A percentile compares a stretch with the other conserved stretches of the same genome.
Evolutionary conservation across 2,888 invertebrate species (phyloP).

Genomic region (Cordilura impudica): DNA sequence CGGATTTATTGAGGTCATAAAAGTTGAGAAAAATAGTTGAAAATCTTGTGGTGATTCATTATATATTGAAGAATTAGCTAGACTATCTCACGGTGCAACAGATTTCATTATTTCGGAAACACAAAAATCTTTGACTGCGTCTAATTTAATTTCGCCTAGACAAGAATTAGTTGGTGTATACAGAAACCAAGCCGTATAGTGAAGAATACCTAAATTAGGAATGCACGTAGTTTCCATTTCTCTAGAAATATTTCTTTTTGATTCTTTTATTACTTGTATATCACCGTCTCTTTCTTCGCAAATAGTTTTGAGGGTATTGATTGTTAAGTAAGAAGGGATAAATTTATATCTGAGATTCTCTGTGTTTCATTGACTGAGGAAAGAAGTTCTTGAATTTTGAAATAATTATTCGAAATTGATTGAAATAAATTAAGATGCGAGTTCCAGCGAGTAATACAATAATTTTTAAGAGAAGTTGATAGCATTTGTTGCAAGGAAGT

Average conservation of each 20-base stretch:
- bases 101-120: constrained; percentile 15
- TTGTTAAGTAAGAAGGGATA: constrained; percentile 33
- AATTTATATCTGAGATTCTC: constrained; percentile 28
- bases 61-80: background rate
- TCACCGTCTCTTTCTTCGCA: constrained; percentile 26
- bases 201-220: constrained; percentile 34
- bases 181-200: constrained; percentile 42
- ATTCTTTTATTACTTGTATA: constrained; percentile 8
- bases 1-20: too few species aligned
- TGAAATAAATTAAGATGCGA: constrained; percentile 31
- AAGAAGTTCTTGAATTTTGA: constrained; percentile 30
- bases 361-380: constrained; percentile 21
- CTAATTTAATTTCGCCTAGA: constrained; percentile 19
- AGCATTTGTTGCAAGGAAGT: constrained; percentile 27
- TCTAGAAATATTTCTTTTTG: constrained; percentile 38
- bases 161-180: constrained; percentile 39
- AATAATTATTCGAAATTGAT: constrained; percentile 16
- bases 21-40: too few species aligned
- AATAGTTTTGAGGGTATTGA: constrained; percentile 39
- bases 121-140: constrained; percentile 29
- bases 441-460: constrained; percentile 43
- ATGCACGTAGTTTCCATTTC: constrained; percentile 27
- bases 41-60: too few species aligned
- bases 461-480: constrained; percentile 20
- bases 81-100: background rate